Evolutionary conservation across 2,888 invertebrate species (phyloP), one percentile per base, ranked within the genome.

Genomic region (Hypselothyrea guttata): DNA sequence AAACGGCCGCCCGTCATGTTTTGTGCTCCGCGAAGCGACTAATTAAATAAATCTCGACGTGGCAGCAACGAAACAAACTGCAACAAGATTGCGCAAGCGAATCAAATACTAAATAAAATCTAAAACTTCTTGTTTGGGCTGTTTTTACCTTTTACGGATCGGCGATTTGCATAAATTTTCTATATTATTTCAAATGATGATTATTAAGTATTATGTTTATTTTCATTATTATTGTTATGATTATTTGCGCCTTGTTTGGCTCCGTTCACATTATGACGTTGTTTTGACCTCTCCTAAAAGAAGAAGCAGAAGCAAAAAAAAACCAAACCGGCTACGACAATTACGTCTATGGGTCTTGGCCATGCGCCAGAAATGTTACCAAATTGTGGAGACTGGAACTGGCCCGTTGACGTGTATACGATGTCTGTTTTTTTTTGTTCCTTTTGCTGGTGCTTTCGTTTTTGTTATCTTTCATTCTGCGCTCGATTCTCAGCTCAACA

Each of bases 141-240:
- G 41, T 48, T 59, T 73, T 73, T 71, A 61, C 77, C 76, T 69
- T 74, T 74, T 69, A 53, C 64, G 81, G 58, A 18, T 45, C 47
- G 47, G 44, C 49, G 66, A 81, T 81, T 78, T 77, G 56, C 78
- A 78, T 78, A 81, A 78, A 72, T 67, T 69, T 70, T 65, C 60
- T 67, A 62, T 75, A 75, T 75, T 71, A 81, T 72, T 81, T 65
- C 67, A 70, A 61, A 61, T 63, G 64, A 71, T 72, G 64, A 71
- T 73, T 71, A 71, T 75, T 67, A 60, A 33, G 53, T 33, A 53
- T 53, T 31, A 54, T 41, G 49, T 42, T 60, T 54, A 54, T 48
- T 44, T 31, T 45, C 49, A 40, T 71, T 68, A 57, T 16, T 15
- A 38, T 59, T 45, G 57, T 49, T 46, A 59, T 71, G 60, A 65